Conservation (phyloP, 2,113 vertebrate genomes). For the Dendrocopos noguchii region DNA sequence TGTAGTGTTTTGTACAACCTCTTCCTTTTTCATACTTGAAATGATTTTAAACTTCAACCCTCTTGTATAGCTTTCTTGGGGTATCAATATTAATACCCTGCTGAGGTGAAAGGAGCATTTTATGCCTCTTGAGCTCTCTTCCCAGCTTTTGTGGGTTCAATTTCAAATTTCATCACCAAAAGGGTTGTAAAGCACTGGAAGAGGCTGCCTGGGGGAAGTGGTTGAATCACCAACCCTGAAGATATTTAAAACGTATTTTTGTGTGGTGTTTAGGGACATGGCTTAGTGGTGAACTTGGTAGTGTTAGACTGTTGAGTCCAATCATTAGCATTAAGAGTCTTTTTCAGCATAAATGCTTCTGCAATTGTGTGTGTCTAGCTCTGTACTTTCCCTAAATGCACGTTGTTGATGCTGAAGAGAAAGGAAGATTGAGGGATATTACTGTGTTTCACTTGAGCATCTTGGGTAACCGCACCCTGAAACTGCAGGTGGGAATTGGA, state of each 20-base stretch:
- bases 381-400: neutral
- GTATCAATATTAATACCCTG: neutral
- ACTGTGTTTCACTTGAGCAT: neutral
- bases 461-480: neutral
- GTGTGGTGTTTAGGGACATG: too few species aligned
- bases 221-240: neutral
- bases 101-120: neutral
- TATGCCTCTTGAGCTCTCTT: neutral
- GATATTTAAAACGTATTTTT: neutral
- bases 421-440: neutral
- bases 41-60: neutral
- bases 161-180: neutral
- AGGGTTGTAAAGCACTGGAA: neutral
- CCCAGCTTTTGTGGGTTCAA: neutral
- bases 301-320: too few species aligned
- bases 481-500: neutral
- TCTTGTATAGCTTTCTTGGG: neutral
- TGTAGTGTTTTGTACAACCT: neutral
- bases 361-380: neutral
- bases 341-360: too few species aligned
- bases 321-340: too few species aligned
- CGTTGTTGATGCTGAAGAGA: neutral
- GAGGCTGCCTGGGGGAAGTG: neutral
- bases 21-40: neutral
- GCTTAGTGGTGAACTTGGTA: too few species aligned